Evolutionary conservation across 2,113 vertebrate genomes (phyloP).

Genomic region (Periophthalmodon schlosseri): DNA sequence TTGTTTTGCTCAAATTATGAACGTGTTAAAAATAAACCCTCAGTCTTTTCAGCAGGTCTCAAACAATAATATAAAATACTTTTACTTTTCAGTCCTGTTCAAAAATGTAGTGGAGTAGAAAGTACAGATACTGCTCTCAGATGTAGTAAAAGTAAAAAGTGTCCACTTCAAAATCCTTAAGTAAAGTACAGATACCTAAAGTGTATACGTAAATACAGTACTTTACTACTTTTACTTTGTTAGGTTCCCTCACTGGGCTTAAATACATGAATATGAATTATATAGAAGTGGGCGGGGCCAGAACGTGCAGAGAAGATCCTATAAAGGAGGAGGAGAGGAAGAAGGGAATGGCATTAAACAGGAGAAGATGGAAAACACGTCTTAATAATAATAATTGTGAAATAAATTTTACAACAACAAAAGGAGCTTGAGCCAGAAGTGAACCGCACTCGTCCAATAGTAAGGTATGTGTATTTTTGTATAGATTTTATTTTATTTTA

Average conservation of each 20-base stretch:
- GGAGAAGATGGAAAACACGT: background rate
- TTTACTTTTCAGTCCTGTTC: too few relatives aligned
- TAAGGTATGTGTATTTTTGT: background rate
- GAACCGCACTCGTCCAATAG: background rate
- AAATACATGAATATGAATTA: background rate
- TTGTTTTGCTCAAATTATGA: too few relatives aligned
- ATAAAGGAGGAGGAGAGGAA: background rate
- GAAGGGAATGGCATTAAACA: background rate
- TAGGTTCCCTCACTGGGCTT: background rate
- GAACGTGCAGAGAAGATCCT: background rate
- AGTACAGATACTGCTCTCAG: too few relatives aligned
- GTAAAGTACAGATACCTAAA: too few relatives aligned
- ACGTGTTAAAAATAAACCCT: too few relatives aligned
- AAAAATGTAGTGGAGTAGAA: too few relatives aligned
- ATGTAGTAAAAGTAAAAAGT: too few relatives aligned
- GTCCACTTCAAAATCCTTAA: too few relatives aligned
- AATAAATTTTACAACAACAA: background rate
- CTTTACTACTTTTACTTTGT: too few relatives aligned
- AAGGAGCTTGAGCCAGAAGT: background rate
- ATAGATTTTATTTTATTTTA: background rate
- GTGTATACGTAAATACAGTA: too few relatives aligned
- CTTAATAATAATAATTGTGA: background rate
- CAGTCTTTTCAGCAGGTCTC: too few relatives aligned
- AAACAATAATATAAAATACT: too few relatives aligned
- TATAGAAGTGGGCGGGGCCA: background rate